phyloP scores from a whole-genome alignment of 2,113 vertebrate genomes.

The Corythoichthys intestinalis region DNA sequence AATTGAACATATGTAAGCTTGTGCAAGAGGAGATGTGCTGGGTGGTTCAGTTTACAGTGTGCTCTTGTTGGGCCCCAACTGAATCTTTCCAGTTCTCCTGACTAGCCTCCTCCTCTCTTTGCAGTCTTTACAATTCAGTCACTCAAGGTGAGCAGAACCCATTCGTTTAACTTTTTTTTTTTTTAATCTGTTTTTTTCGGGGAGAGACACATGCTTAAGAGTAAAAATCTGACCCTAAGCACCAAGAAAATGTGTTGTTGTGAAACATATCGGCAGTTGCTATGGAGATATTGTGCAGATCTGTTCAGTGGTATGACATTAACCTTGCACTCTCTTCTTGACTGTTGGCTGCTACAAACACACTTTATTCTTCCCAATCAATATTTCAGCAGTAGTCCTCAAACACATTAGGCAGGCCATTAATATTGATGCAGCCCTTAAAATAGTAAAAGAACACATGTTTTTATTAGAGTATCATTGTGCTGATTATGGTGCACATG shows the following conservation, averaged over 20 bases:
- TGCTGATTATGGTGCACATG: background rate
- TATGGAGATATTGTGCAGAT: conserved; percentile 55
- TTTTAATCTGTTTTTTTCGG: background rate
- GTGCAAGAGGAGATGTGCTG: conserved; percentile 19
- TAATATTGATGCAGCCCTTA: conserved; percentile 8
- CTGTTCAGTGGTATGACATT: conserved; percentile 54
- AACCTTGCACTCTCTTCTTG: conserved; percentile 46
- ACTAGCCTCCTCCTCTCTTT: conserved; percentile 17
- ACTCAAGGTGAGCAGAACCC: conserved; percentile 41
- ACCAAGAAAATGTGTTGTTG: conserved; percentile 41
- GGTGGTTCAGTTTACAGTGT: conserved; percentile 34
- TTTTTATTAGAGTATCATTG: background rate
- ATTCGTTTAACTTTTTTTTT: conserved; percentile 15
- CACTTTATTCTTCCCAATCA: conserved; percentile 43
- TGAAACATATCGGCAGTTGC: conserved; percentile 57
- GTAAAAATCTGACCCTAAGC: conserved; percentile 28
- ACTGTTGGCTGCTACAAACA: conserved; percentile 35
- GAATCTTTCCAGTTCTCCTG: conserved; percentile 33
- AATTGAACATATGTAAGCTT: conserved; percentile 37
- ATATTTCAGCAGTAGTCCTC: conserved; percentile 40
- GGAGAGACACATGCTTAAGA: conserved; percentile 21
- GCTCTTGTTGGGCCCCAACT: conserved; percentile 34
- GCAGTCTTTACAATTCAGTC: conserved; percentile 51
- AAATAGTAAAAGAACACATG: background rate
- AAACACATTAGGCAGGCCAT: conserved; percentile 14